A percentile compares a stretch with the other conserved stretches of the same genome.
These are phyloP conservation scores for Cichlasoma orientale DNA, from an alignment of 2,797 vertebrate genomes.

Conservation along the genomic window DNA sequence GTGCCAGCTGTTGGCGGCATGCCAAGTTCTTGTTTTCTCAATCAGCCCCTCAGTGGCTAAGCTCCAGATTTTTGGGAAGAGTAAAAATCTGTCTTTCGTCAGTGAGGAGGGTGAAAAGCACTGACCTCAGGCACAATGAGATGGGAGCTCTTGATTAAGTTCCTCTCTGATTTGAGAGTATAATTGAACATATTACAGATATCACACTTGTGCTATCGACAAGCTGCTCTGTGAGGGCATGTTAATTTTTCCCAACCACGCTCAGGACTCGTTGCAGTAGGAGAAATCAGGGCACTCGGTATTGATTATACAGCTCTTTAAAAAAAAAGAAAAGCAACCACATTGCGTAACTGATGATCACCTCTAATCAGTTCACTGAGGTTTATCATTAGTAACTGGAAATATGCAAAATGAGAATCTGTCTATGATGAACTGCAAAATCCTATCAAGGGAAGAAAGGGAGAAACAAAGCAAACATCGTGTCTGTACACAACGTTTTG, in stretches of 20 bases:
- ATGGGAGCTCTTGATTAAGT: constrained; percentile 72
- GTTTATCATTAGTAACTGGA: constrained; percentile 28
- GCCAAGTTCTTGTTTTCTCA: constrained; percentile 7
- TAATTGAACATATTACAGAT: constrained; percentile 76
- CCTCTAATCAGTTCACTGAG: constrained; percentile 42
- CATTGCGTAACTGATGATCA: constrained; percentile 33
- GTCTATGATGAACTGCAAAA: not conserved
- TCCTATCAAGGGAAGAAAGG: not conserved
- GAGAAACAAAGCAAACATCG: not conserved
- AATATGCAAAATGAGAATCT: constrained; percentile 25
- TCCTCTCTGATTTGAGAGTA: constrained; percentile 70
- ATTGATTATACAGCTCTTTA: constrained; percentile 56
- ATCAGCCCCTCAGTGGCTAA: constrained; percentile 23
- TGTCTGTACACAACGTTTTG: not conserved
- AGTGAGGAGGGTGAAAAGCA: constrained; percentile 25
- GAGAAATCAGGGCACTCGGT: constrained; percentile 47
- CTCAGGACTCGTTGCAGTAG: constrained; percentile 50
- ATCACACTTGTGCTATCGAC: constrained; percentile 65
- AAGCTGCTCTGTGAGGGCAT: constrained; percentile 51
- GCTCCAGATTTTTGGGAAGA: constrained; percentile 38
- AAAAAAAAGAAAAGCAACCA: constrained; percentile 22
- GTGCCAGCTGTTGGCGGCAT: constrained; percentile 13
- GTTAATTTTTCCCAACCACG: constrained; percentile 58
- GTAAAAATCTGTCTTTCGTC: constrained; percentile 21
- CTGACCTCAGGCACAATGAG: constrained; percentile 66